phyloP scores from a whole-genome alignment of 2,888 invertebrate genomes.

The Nomada hirtipes region DNA sequence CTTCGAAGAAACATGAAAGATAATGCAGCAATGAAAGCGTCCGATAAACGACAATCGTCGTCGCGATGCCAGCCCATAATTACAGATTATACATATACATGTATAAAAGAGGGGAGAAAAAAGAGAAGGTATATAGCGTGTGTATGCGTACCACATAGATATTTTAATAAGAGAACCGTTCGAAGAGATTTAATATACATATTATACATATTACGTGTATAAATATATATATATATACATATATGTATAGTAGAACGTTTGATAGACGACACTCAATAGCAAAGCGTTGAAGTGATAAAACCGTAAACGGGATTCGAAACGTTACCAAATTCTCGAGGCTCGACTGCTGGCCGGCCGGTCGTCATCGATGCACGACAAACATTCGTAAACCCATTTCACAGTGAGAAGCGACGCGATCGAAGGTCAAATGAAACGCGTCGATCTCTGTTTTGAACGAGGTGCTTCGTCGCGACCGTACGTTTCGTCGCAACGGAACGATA shows the following conservation, averaged over 20 bases:
- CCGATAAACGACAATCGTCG: neutral
- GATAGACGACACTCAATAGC: constrained; percentile 80
- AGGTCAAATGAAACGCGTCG: neutral
- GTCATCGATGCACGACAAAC: neutral
- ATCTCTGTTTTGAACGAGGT: constrained; percentile 11
- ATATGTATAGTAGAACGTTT: constrained; percentile 56
- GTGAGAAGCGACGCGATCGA: neutral
- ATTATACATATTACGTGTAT: constrained; percentile 32
- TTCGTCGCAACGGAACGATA: neutral
- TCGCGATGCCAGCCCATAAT: constrained; percentile 47
- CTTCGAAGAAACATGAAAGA: neutral
- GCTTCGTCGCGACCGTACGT: constrained; percentile 22
- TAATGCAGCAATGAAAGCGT: neutral
- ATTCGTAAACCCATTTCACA: neutral
- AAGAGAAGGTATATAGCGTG: constrained; percentile 47
- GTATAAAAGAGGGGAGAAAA: constrained; percentile 43
- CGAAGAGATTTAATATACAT: constrained; percentile 61
- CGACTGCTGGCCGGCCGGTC: constrained; percentile 64
- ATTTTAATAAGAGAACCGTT: constrained; percentile 70
- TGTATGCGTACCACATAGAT: constrained; percentile 62
- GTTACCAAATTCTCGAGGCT: constrained; percentile 73
- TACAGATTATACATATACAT: constrained; percentile 30
- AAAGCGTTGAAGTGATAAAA: constrained; percentile 83
- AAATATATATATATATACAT: constrained; percentile 33
- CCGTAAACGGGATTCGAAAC: constrained; percentile 79